These are phyloP conservation scores for Zonitis immaculata DNA, from an alignment of 2,888 invertebrate genomes.

Conservation along the genomic window DNA sequence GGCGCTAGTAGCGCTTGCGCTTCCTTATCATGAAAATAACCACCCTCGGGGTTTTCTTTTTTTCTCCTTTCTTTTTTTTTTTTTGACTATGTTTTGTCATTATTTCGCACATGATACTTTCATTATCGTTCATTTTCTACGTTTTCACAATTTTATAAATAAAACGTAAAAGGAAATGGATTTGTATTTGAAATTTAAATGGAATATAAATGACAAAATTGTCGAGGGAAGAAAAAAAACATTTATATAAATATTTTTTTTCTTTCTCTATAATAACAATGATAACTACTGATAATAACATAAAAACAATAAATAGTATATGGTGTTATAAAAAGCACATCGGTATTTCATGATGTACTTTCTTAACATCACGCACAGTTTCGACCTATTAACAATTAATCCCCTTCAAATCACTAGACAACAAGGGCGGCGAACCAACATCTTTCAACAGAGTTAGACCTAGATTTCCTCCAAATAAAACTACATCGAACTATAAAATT, in stretches of 20 bases:
- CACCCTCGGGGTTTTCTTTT: no score
- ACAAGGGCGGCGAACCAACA: neutral
- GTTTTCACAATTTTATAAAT: slow-evolving; percentile 1
- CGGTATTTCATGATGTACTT: neutral
- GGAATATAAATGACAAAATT: neutral
- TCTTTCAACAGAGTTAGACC: neutral
- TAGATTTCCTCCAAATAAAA: neutral
- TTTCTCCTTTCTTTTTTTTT: no score
- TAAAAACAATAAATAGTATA: neutral
- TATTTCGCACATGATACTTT: slow-evolving; percentile 23
- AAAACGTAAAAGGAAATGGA: slow-evolving; percentile 1
- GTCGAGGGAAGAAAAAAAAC: neutral
- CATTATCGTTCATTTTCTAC: slow-evolving; percentile 9
- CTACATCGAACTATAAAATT: neutral
- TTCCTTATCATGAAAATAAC: slow-evolving; percentile 14
- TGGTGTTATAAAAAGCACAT: neutral
- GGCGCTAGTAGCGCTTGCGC: slow-evolving; percentile 23
- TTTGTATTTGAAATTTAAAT: neutral
- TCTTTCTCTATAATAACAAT: no score
- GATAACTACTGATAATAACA: no score
- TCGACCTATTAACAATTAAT: neutral
- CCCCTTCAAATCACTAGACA: neutral
- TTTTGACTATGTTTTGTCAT: slow-evolving; percentile 14
- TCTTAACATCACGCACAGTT: neutral
- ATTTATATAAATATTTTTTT: no score